Conservation (phyloP, 1,140 invertebrate genomes). For the Archivesica marissinica region DNA sequence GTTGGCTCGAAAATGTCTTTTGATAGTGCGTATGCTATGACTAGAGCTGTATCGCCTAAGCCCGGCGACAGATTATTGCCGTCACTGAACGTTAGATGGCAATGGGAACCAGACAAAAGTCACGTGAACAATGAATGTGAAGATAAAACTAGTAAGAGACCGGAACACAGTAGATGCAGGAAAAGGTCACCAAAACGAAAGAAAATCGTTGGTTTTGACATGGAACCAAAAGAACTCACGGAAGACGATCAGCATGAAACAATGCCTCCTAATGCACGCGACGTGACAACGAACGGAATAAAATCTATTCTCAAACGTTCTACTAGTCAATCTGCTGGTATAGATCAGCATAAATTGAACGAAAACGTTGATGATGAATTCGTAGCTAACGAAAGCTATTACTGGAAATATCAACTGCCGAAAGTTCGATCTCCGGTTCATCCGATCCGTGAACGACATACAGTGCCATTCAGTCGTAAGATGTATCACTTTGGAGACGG, state of each 20-base stretch:
- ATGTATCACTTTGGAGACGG: slow-evolving; percentile 46
- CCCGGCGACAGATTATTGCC: neutral
- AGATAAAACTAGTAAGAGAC: neutral
- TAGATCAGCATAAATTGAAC: neutral
- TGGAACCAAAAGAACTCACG: neutral
- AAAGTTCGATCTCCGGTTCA: slow-evolving; percentile 33
- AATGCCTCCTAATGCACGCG: neutral
- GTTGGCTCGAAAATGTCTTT: neutral
- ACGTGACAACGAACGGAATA: slow-evolving; percentile 14
- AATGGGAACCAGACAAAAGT: slow-evolving; percentile 56
- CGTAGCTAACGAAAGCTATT: slow-evolving; percentile 42
- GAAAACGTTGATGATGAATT: slow-evolving; percentile 15
- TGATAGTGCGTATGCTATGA: slow-evolving; percentile 37
- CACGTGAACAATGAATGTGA: slow-evolving; percentile 11
- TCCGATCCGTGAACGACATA: neutral
- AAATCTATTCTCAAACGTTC: slow-evolving; percentile 57
- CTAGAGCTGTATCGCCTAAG: slow-evolving; percentile 6
- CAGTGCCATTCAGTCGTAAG: slow-evolving; percentile 19
- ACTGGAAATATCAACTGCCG: slow-evolving; percentile 50
- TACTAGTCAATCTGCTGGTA: neutral
- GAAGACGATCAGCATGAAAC: neutral
- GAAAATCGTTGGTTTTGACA: slow-evolving; percentile 51
- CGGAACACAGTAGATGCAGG: neutral
- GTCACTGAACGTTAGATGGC: neutral
- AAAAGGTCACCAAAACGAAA: slow-evolving; percentile 6